Conservation (phyloP, 2,113 vertebrate genomes). For the Paratilapia polleni region DNA sequence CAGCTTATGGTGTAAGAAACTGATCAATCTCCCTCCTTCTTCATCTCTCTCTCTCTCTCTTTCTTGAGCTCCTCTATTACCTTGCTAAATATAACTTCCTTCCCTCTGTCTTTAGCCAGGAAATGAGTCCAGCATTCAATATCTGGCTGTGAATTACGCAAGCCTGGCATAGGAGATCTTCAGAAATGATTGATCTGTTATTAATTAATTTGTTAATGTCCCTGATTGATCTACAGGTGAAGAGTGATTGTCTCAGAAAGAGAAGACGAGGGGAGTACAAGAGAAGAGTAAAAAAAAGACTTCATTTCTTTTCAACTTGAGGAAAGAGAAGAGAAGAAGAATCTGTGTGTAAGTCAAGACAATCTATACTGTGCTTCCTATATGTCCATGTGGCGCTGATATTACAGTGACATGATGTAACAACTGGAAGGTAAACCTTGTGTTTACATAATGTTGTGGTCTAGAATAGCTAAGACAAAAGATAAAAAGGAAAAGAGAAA, state of each 20-base stretch:
- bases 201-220: constrained; percentile 58
- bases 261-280: background rate
- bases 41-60: constrained; percentile 47
- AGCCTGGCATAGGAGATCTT: constrained; percentile 32
- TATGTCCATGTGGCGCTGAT: constrained; percentile 15
- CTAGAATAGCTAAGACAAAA: constrained; percentile 44
- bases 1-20: constrained; percentile 66
- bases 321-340: background rate
- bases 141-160: constrained; percentile 49
- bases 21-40: constrained; percentile 69
- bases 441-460: constrained; percentile 70
- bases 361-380: constrained; percentile 1
- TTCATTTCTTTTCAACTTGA: background rate
- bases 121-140: constrained; percentile 72
- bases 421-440: constrained; percentile 52
- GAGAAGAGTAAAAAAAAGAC: background rate
- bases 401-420: constrained; percentile 48
- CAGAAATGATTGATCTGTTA: constrained; percentile 69
- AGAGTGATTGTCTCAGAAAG: constrained; percentile 6
- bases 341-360: constrained; percentile 5
- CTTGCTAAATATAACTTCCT: constrained; percentile 78
- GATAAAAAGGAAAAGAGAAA: constrained; percentile 31
- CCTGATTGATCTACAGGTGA: constrained; percentile 45
- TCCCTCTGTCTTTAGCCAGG: constrained; percentile 66
- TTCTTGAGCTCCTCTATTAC: constrained; percentile 65